These are phyloP conservation scores for Oithona nana DNA, from an alignment of 2,888 invertebrate species.

Conservation along the genomic window DNA sequence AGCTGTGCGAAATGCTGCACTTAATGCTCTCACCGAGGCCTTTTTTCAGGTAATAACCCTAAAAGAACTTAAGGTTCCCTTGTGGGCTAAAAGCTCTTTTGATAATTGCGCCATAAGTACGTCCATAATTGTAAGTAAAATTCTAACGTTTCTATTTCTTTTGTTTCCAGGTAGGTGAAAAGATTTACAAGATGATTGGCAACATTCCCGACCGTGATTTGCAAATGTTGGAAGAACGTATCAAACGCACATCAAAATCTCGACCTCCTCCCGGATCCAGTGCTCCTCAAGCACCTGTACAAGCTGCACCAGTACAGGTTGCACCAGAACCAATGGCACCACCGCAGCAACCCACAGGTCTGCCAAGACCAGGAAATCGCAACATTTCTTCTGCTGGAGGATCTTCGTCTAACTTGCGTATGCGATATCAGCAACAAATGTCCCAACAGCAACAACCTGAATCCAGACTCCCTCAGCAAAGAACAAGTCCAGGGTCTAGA, in stretches of 20 bases:
- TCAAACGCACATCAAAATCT: slow-evolving; percentile 43
- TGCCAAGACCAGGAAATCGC: background rate
- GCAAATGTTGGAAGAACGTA: slow-evolving; percentile 80
- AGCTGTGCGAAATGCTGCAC: slow-evolving; percentile 79
- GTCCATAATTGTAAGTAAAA: too few species aligned
- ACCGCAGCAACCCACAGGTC: background rate
- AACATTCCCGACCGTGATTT: slow-evolving; percentile 85
- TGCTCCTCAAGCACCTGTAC: background rate
- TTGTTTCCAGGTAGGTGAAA: slow-evolving; percentile 54
- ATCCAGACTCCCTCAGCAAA: too few species aligned
- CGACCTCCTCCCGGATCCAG: background rate
- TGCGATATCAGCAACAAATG: background rate
- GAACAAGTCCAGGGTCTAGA: background rate
- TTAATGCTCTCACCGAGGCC: slow-evolving; percentile 78
- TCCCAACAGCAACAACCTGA: too few species aligned
- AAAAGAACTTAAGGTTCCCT: background rate
- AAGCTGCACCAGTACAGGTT: background rate
- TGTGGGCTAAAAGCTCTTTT: too few species aligned
- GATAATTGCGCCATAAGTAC: too few species aligned
- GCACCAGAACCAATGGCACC: background rate
- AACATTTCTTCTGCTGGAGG: background rate
- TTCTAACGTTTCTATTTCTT: too few species aligned
- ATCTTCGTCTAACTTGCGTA: background rate
- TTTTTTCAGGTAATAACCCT: slow-evolving; percentile 42
- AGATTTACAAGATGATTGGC: slow-evolving; percentile 73